Evolutionary conservation across 92 coral and sea anemone genomes (phyloP).

Genomic region (Actinostola sp.): DNA sequence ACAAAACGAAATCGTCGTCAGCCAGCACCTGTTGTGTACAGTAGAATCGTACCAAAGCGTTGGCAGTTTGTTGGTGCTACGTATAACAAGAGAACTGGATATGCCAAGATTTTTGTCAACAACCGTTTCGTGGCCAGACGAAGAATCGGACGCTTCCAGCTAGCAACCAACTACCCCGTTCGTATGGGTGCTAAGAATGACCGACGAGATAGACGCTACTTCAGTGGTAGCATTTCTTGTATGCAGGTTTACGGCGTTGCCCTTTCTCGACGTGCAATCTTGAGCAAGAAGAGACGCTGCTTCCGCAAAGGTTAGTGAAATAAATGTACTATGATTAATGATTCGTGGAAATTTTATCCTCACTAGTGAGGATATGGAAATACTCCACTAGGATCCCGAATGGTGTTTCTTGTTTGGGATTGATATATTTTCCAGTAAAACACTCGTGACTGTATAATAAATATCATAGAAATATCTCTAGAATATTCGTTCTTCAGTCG

Average conservation of each 20-base stretch:
- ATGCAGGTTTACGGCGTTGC: constrained; percentile 55
- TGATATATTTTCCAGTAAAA: too few species aligned
- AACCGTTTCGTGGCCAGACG: constrained; percentile 32
- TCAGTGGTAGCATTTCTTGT: constrained; percentile 56
- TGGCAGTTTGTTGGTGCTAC: constrained; percentile 49
- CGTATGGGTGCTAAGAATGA: constrained; percentile 29
- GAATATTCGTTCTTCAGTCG: too few species aligned
- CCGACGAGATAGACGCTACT: constrained; percentile 26
- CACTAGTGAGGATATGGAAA: too few species aligned
- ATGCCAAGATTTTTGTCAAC: constrained; percentile 38
- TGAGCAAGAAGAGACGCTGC: constrained; percentile 30
- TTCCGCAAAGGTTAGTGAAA: constrained; percentile 32
- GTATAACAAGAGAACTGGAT: constrained; percentile 51
- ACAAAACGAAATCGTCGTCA: constrained; percentile 20
- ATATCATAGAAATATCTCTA: too few species aligned
- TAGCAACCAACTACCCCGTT: constrained; percentile 40
- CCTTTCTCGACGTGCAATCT: constrained; percentile 22
- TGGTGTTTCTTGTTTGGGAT: too few species aligned
- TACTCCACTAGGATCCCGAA: too few species aligned
- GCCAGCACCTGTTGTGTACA: background rate
- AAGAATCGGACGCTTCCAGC: constrained; percentile 23
- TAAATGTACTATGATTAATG: too few species aligned
- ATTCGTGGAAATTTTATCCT: too few species aligned
- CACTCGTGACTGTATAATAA: too few species aligned
- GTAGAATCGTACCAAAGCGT: constrained; percentile 11